phyloP scores from a whole-genome alignment of 2,888 invertebrate genomes.

The Isoperla grammatica region DNA sequence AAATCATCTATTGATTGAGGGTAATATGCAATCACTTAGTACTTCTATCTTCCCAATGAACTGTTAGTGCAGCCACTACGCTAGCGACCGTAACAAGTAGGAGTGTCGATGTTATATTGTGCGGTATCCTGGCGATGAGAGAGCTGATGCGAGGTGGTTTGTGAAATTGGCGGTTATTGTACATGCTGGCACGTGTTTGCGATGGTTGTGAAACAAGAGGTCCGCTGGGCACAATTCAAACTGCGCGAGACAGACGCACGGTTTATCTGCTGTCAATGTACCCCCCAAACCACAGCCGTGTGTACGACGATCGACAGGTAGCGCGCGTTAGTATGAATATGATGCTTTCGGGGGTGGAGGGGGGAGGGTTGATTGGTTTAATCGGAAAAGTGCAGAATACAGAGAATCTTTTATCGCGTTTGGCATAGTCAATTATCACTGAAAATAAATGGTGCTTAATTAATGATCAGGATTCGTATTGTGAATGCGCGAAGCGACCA shows the following conservation, averaged over 20 bases:
- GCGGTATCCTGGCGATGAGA: constrained; percentile 18
- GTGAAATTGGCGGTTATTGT: constrained; percentile 37
- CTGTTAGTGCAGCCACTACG: too few relatives aligned
- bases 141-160: constrained; percentile 26
- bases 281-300: neutral
- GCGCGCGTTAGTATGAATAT: constrained; percentile 25
- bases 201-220: constrained; percentile 22
- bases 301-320: constrained; percentile 25
- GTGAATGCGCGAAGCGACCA: too few relatives aligned
- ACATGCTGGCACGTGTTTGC: constrained; percentile 31
- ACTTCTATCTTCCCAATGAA: too few relatives aligned
- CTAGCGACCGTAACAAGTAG: too few relatives aligned
- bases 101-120: neutral
- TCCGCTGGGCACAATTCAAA: constrained; percentile 26
- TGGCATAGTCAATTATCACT: too few relatives aligned
- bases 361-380: constrained; percentile 21
- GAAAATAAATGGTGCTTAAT: too few relatives aligned
- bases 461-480: too few relatives aligned
- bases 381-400: constrained; percentile 15
- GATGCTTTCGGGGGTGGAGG: constrained; percentile 11
- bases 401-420: too few relatives aligned
- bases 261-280: constrained; percentile 26
- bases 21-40: too few relatives aligned
- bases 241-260: constrained; percentile 16
- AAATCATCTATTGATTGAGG: too few relatives aligned